phyloP scores from a whole-genome alignment of 1,140 invertebrate species.

The Lordiphosa collinella region DNA sequence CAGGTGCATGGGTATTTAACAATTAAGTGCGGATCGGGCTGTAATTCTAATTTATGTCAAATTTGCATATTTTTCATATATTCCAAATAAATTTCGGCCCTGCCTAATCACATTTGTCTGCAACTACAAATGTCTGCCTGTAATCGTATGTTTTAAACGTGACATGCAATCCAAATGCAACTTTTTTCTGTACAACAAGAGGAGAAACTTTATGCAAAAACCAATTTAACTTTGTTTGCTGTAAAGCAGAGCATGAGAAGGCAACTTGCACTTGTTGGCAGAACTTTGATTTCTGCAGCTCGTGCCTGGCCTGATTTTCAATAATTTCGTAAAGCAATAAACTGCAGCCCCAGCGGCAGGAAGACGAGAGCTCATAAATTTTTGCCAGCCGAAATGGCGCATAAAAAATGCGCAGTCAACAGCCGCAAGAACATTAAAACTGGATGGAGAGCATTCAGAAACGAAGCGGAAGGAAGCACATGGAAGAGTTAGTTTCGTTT shows the following conservation, averaged over 20 bases:
- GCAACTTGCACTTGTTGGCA: slow-evolving; percentile 45
- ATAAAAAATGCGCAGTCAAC: slow-evolving; percentile 25
- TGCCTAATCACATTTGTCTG: not conserved
- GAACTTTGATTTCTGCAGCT: slow-evolving; percentile 59
- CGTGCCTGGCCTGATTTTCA: slow-evolving; percentile 69
- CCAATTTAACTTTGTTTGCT: slow-evolving; percentile 60
- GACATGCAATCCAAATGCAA: slow-evolving; percentile 49
- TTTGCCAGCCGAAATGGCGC: slow-evolving; percentile 39
- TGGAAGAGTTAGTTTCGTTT: slow-evolving; percentile 8
- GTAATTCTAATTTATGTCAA: slow-evolving; percentile 17
- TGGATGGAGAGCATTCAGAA: not conserved
- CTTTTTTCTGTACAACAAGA: slow-evolving; percentile 9
- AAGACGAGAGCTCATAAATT: slow-evolving; percentile 47
- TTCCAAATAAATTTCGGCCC: slow-evolving; percentile 3
- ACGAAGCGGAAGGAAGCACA: slow-evolving; percentile 22
- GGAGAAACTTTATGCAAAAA: slow-evolving; percentile 43
- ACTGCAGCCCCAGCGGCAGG: slow-evolving; percentile 32
- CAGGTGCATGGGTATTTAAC: not conserved
- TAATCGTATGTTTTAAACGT: slow-evolving; percentile 33
- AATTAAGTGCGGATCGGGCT: slow-evolving; percentile 4
- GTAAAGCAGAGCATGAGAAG: slow-evolving; percentile 1
- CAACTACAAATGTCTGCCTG: not conserved
- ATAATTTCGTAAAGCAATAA: slow-evolving; percentile 72
- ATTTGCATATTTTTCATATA: not conserved
- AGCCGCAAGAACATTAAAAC: not conserved